Conservation (phyloP, 2,888 invertebrate species). For the Craniophora ligustri region DNA sequence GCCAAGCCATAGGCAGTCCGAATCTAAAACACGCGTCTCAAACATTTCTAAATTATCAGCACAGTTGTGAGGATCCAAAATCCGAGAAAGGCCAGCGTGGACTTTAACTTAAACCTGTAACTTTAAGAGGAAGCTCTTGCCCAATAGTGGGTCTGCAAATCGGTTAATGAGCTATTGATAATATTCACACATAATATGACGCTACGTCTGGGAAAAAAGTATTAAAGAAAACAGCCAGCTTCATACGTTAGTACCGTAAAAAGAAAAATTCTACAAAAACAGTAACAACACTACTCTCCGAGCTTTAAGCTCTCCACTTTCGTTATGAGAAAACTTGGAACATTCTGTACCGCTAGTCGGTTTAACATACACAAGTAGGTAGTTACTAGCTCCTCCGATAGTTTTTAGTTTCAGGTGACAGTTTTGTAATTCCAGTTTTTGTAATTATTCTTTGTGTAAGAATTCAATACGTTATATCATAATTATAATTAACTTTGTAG, state of each 20-base stretch:
- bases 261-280: conserved; percentile 51
- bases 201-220: neutral
- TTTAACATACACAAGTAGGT: conserved; percentile 4
- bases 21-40: too few species aligned
- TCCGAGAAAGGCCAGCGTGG: too few species aligned
- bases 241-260: conserved; percentile 35
- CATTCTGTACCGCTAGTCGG: conserved; percentile 50
- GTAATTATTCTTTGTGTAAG: neutral
- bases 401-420: conserved; percentile 13
- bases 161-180: too few species aligned
- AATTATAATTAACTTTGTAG: too few species aligned
- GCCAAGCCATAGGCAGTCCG: too few species aligned
- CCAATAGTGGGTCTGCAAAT: too few species aligned
- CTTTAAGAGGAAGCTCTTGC: too few species aligned
- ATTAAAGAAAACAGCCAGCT: conserved; percentile 19
- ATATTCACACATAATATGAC: neutral
- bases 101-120: too few species aligned
- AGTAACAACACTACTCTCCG: conserved; percentile 43
- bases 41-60: too few species aligned
- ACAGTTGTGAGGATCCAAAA: too few species aligned
- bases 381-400: conserved; percentile 3
- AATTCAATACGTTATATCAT: too few species aligned
- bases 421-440: conserved; percentile 20
- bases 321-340: conserved; percentile 73
- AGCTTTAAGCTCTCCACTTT: conserved; percentile 61